These are phyloP conservation scores for Pogoniulus pusillus DNA, from an alignment of 2,797 vertebrate species.

Conservation along the genomic window DNA sequence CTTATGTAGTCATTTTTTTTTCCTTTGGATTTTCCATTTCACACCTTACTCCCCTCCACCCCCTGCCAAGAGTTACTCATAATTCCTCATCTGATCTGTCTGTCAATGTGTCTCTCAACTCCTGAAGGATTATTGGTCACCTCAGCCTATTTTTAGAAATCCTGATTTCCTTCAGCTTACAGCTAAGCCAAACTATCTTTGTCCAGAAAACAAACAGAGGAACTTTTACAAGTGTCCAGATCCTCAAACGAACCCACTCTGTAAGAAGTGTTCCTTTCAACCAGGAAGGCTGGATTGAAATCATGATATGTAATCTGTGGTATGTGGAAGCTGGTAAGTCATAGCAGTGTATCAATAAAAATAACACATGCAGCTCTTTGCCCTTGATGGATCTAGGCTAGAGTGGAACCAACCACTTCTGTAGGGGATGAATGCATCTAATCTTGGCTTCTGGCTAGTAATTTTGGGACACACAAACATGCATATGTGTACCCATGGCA, in stretches of 20 bases:
- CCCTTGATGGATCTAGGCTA: neutral
- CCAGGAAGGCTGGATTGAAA: conserved; percentile 38
- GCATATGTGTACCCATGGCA: neutral
- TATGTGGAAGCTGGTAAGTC: conserved; percentile 45
- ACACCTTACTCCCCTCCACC: neutral
- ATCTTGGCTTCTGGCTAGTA: neutral
- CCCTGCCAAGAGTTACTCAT: neutral
- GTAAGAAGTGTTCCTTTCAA: conserved; percentile 21
- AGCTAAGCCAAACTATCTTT: neutral
- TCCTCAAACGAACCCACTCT: conserved; percentile 8
- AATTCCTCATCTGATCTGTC: conserved; percentile 17
- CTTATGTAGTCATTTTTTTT: neutral
- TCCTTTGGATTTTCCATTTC: conserved; percentile 2
- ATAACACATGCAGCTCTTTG: neutral
- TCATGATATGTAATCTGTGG: conserved; percentile 11
- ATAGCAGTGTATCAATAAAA: conserved; percentile 16
- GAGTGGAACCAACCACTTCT: neutral
- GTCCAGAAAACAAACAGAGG: conserved; percentile 33
- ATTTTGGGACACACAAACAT: neutral
- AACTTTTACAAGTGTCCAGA: neutral
- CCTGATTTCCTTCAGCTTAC: neutral
- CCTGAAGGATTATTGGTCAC: conserved; percentile 8
- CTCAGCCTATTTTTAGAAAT: conserved; percentile 25
- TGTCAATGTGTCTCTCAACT: neutral
- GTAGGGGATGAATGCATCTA: neutral